A percentile compares a stretch with the other conserved stretches of the same genome.
Evolutionary conservation across 2,113 vertebrate genomes (phyloP).

Genomic region (Gulo gulo): DNA sequence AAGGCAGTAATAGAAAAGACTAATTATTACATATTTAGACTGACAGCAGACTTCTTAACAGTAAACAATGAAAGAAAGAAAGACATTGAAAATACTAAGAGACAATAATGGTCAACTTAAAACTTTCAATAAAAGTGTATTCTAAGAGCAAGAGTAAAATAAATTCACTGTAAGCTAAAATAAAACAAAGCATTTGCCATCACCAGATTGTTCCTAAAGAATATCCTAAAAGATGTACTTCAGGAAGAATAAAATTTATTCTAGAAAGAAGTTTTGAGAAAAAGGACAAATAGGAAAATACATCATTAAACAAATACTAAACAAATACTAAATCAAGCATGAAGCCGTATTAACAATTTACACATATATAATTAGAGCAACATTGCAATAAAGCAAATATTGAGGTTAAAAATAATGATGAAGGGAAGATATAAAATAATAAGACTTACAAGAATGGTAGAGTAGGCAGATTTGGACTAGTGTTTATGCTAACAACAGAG

Average conservation of each 20-base stretch:
- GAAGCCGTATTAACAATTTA: background rate
- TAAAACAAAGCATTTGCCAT: background rate
- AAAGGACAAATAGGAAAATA: background rate
- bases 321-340: background rate
- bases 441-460: background rate
- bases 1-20: background rate
- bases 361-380: background rate
- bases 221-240: background rate
- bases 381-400: background rate
- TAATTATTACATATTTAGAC: background rate
- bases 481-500: background rate
- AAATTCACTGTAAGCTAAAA: background rate
- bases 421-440: background rate
- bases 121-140: background rate
- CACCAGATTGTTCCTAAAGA: background rate
- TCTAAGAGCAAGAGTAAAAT: background rate
- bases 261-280: background rate
- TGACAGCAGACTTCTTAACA: background rate
- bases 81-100: background rate
- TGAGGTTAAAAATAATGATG: background rate
- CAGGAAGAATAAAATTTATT: background rate
- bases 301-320: background rate
- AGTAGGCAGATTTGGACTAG: background rate
- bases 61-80: background rate
- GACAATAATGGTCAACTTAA: background rate